These are phyloP conservation scores for Endomychus coccineus DNA, from an alignment of 2,888 invertebrate genomes.

Conservation along the genomic window DNA sequence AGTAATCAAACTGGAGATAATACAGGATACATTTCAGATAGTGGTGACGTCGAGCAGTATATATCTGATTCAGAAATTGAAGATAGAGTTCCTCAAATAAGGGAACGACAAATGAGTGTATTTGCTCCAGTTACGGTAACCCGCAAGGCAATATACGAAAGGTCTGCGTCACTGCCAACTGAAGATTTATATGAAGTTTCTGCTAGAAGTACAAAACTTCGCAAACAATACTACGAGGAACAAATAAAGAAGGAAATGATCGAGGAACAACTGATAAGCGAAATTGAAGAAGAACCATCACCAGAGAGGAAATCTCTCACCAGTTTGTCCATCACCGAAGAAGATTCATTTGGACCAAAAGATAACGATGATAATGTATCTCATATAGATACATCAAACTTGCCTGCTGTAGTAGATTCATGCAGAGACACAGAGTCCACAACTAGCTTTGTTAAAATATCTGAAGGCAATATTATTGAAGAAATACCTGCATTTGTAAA, in stretches of 20 bases:
- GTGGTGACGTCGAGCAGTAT: conserved; percentile 42
- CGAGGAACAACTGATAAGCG: conserved; percentile 46
- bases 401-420: conserved; percentile 3
- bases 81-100: conserved; percentile 42
- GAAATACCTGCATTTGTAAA: no score
- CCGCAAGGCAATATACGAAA: conserved; percentile 42
- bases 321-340: conserved; percentile 17
- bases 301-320: conserved; percentile 45
- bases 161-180: conserved; percentile 47
- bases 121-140: conserved; percentile 36
- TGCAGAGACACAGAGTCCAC: no score
- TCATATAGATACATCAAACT: neutral
- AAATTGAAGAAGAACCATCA: conserved; percentile 44
- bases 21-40: conserved; percentile 42
- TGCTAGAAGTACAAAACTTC: conserved; percentile 48
- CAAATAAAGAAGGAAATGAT: conserved; percentile 54
- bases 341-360: conserved; percentile 26
- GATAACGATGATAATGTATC: conserved; percentile 7
- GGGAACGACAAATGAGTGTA: conserved; percentile 43
- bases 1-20: conserved; percentile 31
- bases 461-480: no score
- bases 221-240: conserved; percentile 54
- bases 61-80: conserved; percentile 43
- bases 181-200: conserved; percentile 47
- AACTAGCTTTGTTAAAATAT: no score